phyloP scores from a whole-genome alignment of 1,140 invertebrate genomes.

The Protaetia brevitarsis region DNA sequence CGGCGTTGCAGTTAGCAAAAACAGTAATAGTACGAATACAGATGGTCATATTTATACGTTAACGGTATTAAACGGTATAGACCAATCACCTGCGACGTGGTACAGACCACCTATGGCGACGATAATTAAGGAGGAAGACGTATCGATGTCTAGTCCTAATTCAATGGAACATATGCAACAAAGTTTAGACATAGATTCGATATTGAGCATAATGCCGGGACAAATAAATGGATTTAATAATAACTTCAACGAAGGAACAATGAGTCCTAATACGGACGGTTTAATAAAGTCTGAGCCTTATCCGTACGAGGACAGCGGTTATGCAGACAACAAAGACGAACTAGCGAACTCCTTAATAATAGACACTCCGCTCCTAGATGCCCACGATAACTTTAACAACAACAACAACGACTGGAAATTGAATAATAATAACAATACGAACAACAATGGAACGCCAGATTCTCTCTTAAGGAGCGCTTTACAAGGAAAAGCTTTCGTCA shows the following conservation, averaged over 20 bases:
- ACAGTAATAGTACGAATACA: slow-evolving; percentile 49
- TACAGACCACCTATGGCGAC: slow-evolving; percentile 50
- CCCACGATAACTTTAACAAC: slow-evolving; percentile 55
- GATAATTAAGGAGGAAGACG: slow-evolving; percentile 53
- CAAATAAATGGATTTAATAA: slow-evolving; percentile 55
- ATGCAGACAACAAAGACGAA: slow-evolving; percentile 65
- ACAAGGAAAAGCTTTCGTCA: slow-evolving; percentile 65
- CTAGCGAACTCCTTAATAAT: slow-evolving; percentile 49
- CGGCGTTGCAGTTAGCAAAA: slow-evolving; percentile 50
- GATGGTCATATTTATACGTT: slow-evolving; percentile 65
- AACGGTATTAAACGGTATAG: slow-evolving; percentile 62
- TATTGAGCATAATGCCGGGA: slow-evolving; percentile 58
- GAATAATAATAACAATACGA: slow-evolving; percentile 37
- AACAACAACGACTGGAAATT: slow-evolving; percentile 78
- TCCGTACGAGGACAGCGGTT: slow-evolving; percentile 67
- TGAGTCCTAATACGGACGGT: slow-evolving; percentile 47
- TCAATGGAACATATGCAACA: slow-evolving; percentile 56
- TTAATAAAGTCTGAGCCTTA: slow-evolving; percentile 62
- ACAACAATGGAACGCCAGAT: slow-evolving; percentile 57
- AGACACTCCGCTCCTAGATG: slow-evolving; percentile 53
- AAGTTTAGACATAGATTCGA: slow-evolving; percentile 62
- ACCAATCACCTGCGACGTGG: slow-evolving; percentile 51
- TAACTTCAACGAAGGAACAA: slow-evolving; percentile 48
- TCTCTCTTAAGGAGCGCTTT: slow-evolving; percentile 76
- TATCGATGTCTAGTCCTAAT: slow-evolving; percentile 57